These are phyloP conservation scores for Cyclina sinensis DNA, from an alignment of 1,140 invertebrate species.

Conservation along the genomic window DNA sequence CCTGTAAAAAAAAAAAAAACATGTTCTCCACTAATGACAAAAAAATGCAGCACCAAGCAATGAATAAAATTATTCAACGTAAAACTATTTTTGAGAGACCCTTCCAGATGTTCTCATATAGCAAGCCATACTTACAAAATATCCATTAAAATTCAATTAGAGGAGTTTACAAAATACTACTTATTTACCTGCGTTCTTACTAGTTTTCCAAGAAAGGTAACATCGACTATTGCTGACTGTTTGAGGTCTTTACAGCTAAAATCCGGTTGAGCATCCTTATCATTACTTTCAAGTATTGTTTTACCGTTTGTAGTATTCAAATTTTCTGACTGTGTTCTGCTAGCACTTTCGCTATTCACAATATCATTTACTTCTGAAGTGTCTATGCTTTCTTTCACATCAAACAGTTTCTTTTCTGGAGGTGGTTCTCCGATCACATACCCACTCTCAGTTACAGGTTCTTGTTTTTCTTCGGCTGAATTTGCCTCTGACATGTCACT, in stretches of 20 bases:
- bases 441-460: background rate
- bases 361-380: background rate
- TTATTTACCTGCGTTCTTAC: slow-evolving; percentile 66
- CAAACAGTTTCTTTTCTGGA: background rate
- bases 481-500: no score
- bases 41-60: no score
- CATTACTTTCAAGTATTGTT: background rate
- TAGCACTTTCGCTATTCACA: background rate
- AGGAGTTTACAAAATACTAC: no score
- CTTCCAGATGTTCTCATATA: no score
- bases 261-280: background rate
- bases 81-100: no score
- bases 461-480: background rate
- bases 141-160: no score
- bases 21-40: no score
- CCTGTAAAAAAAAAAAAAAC: no score
- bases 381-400: background rate
- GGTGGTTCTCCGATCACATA: background rate
- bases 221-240: slow-evolving; percentile 39
- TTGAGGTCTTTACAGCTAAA: background rate
- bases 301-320: background rate
- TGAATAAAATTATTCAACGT: no score
- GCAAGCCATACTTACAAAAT: no score
- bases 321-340: background rate
- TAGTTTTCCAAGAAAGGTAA: slow-evolving; percentile 65